Base-by-base conservation (phyloP, 2,888 invertebrate genomes). In the Pedicia rivosa region DNA sequence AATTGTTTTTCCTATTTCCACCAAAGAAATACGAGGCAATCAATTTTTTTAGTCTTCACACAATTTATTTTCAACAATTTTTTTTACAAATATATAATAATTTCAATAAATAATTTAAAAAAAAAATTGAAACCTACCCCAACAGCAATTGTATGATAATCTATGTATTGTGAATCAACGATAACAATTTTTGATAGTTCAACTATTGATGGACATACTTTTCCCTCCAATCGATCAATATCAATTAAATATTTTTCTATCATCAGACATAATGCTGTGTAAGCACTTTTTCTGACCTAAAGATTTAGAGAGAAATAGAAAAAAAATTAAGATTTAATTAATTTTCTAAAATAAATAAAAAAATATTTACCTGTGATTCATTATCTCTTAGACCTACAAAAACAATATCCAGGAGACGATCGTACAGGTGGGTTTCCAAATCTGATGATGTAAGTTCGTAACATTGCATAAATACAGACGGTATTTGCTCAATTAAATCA, bases 371-470 rank as follows among this genome's bases (percentile, higher is more conserved):
- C 10, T 13, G 10, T 20, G 8, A 20, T 12, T 27, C 13, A 27
- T 13, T 7, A 12, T 13, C 13, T 12, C 12, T 27, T 27, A 27
- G 12, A 27, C 12, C 10, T 13, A 12, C 12, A 4, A 27, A 12
- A 4, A 30, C 26, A 24, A 37, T 34, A 27, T 40, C 37, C 3
- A 40, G 22, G 14, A 37, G 26, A 17, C 24, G 28, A 34, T 37
- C 37, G 30, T 34, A 36, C 5, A 40, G 15, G 31, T 26, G 20
- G 27, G 33, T 25, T 20, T 37, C 37, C 30, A 40, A 34, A 20
- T 40, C 37, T 5, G 36, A 12, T 14, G 10, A 19, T 3, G n/a
- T 24, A 17, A 40, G n/a, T 33, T 34, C 34, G 17, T 17, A n/a
- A 15, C 36, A 37, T 35, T 22, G 34, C 13, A 10, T 24, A 24